A percentile compares a stretch with the other conserved stretches of the same genome.
Evolutionary conservation across 2,797 vertebrate species (phyloP).

Genomic region (Sebastes melanostomus): DNA sequence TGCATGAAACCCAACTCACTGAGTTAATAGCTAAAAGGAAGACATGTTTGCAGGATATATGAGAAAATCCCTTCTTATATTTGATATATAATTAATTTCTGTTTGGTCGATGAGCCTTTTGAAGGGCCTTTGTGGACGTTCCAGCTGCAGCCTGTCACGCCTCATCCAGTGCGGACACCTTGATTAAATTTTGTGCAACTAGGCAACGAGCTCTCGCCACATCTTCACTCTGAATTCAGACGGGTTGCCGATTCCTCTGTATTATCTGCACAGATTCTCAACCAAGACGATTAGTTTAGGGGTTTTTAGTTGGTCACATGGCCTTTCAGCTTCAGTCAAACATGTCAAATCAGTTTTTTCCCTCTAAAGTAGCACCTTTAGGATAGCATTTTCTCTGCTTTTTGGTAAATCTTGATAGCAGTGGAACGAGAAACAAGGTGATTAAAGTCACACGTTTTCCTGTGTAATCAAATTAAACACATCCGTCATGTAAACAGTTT

Average conservation of each 20-base stretch:
- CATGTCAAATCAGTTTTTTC: background rate
- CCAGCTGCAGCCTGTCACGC: constrained; percentile 1
- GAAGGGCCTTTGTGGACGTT: background rate
- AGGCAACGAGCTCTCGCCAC: constrained; percentile 24
- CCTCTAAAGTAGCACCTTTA: background rate
- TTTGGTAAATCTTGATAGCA: background rate
- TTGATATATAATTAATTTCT: background rate
- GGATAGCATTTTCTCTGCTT: background rate
- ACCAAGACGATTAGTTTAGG: background rate
- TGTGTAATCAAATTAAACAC: background rate
- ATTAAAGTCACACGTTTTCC: background rate
- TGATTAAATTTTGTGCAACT: constrained; percentile 56
- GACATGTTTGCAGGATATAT: background rate
- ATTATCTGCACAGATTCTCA: constrained; percentile 2
- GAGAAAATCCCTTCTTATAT: background rate
- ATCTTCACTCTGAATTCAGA: constrained; percentile 1
- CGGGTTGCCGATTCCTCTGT: background rate
- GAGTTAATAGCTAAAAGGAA: background rate
- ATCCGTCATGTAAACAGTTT: background rate
- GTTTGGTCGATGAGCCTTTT: background rate
- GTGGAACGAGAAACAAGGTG: background rate
- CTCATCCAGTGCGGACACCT: constrained; percentile 24
- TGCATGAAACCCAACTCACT: background rate
- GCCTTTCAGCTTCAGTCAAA: background rate
- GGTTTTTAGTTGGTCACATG: background rate